A percentile compares a stretch with the other conserved stretches of the same genome.
phyloP scores from a whole-genome alignment of 2,797 vertebrate genomes.

The Semotilus atromaculatus region DNA sequence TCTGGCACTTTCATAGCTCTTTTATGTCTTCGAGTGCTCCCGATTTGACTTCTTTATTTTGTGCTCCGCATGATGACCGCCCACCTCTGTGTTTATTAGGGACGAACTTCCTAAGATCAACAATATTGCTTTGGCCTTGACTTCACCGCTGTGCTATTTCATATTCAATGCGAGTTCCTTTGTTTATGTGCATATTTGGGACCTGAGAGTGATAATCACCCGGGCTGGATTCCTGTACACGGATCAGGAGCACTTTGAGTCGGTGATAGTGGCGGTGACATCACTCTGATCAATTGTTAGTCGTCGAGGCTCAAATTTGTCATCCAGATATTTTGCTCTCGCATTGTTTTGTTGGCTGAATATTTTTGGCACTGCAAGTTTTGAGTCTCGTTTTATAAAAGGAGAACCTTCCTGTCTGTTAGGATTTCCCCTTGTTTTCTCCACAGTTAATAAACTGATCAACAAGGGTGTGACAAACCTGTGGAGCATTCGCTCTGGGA shows the following conservation, averaged over 20 bases:
- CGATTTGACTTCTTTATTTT: slow-evolving; percentile 67
- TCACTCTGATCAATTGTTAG: slow-evolving; percentile 62
- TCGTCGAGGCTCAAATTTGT: slow-evolving; percentile 55
- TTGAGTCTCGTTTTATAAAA: slow-evolving; percentile 70
- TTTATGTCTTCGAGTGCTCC: slow-evolving; percentile 67
- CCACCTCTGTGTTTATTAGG: slow-evolving; percentile 72
- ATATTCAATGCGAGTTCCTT: slow-evolving; percentile 77
- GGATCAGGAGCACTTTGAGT: background rate
- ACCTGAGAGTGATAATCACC: slow-evolving; percentile 56
- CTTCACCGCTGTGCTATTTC: slow-evolving; percentile 66
- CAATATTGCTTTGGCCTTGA: slow-evolving; percentile 82
- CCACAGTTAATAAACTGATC: slow-evolving; percentile 66
- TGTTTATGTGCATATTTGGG: slow-evolving; percentile 70
- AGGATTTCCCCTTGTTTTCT: slow-evolving; percentile 79
- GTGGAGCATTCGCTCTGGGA: slow-evolving; percentile 26
- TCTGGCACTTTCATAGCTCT: slow-evolving; percentile 69
- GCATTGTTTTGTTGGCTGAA: slow-evolving; percentile 70
- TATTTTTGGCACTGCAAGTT: slow-evolving; percentile 73
- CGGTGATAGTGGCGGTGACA: slow-evolving; percentile 45
- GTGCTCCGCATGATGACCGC: slow-evolving; percentile 59
- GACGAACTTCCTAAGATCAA: slow-evolving; percentile 81
- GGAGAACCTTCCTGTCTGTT: slow-evolving; percentile 76
- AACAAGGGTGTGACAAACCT: slow-evolving; percentile 29
- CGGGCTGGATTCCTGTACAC: slow-evolving; percentile 28
- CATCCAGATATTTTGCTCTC: slow-evolving; percentile 61